Conservation (phyloP, 2,113 vertebrate species). For the Clinocottus analis region DNA sequence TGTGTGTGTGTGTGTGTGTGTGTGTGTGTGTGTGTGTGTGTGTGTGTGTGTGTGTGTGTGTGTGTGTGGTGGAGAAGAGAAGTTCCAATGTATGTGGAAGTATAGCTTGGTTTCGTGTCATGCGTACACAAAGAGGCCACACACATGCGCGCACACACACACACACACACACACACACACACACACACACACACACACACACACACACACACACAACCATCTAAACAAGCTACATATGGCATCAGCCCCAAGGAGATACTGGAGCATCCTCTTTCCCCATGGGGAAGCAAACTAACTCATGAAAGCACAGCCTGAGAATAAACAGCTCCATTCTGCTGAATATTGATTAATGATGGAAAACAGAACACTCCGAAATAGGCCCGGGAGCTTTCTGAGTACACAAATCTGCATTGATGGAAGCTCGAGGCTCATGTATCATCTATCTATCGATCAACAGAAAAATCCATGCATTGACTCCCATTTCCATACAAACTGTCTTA, state of each 20-base stretch:
- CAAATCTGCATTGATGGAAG: conserved; percentile 28
- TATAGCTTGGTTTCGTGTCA: conserved; percentile 29
- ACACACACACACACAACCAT: conserved; percentile 32
- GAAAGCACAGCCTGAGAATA: conserved; percentile 54
- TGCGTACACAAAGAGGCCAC: conserved; percentile 12
- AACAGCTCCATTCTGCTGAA: conserved; percentile 63
- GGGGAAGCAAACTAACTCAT: conserved; percentile 64
- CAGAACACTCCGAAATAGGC: conserved; percentile 56
- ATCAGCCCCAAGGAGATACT: conserved; percentile 48
- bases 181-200: conserved; percentile 29
- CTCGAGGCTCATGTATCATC: conserved; percentile 22
- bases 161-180: conserved; percentile 26
- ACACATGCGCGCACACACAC: conserved; percentile 17
- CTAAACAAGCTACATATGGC: conserved; percentile 57
- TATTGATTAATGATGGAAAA: conserved; percentile 73
- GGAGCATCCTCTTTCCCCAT: conserved; percentile 58
- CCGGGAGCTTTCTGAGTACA: conserved; percentile 51
- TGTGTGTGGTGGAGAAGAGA: conserved; percentile 13
- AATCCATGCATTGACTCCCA: conserved; percentile 42
- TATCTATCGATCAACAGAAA: conserved; percentile 27
- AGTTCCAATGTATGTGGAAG: conserved; percentile 30
- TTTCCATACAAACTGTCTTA: conserved; percentile 34
- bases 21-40: not conserved
- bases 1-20: too few relatives aligned
- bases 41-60: conserved; percentile 9